These are phyloP conservation scores for Hippopotamyrus pictus DNA, from an alignment of 2,797 vertebrate genomes.

Conservation along the genomic window DNA sequence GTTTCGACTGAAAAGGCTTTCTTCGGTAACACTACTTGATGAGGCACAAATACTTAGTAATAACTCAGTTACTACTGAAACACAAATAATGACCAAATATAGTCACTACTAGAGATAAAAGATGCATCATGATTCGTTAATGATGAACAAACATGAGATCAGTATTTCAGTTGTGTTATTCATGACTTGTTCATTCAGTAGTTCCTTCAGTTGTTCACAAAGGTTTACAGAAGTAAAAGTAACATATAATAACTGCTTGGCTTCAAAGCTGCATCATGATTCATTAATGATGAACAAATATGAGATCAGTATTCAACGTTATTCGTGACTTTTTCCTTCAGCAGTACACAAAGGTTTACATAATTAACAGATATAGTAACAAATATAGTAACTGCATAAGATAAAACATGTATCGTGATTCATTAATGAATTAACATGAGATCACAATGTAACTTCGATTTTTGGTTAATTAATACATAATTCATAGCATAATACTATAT, in stretches of 20 bases:
- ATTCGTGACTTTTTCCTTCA: background rate
- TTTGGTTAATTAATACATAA: background rate
- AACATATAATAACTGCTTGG: background rate
- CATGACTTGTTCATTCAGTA: background rate
- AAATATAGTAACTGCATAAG: background rate
- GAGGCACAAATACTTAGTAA: background rate
- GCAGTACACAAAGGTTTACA: background rate
- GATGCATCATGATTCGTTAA: background rate
- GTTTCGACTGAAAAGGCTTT: background rate
- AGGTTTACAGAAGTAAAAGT: background rate
- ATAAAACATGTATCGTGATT: background rate
- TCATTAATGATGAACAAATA: background rate
- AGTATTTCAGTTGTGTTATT: background rate
- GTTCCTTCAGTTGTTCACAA: background rate
- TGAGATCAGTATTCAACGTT: background rate
- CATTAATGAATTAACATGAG: background rate
- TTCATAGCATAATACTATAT: background rate
- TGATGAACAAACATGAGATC: background rate
- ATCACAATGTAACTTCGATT: background rate
- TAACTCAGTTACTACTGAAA: background rate
- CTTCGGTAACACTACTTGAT: background rate
- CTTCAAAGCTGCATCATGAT: background rate
- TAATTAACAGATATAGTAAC: background rate
- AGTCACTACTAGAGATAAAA: background rate
- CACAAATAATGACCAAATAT: background rate